These are phyloP conservation scores for Gobio occitaniae DNA, from an alignment of 2,797 vertebrate species.

Conservation along the genomic window DNA sequence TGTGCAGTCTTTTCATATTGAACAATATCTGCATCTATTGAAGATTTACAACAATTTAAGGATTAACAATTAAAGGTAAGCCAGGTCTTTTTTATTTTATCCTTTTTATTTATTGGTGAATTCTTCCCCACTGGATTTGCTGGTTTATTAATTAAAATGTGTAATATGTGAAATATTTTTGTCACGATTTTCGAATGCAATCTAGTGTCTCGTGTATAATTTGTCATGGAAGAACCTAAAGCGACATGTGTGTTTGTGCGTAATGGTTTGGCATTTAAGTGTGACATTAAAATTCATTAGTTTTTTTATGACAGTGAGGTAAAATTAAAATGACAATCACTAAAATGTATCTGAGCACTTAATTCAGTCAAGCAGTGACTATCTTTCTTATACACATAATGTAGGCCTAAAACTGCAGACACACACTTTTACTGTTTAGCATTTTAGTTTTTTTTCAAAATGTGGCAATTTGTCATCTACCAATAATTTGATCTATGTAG, in stretches of 20 bases:
- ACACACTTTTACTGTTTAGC: not conserved
- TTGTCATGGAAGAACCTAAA: not conserved
- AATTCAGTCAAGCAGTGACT: not conserved
- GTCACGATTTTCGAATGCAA: not conserved
- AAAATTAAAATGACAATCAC: not conserved
- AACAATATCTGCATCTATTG: not conserved
- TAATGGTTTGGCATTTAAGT: not conserved
- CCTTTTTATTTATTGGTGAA: not conserved
- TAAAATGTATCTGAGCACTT: not conserved
- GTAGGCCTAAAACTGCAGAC: not conserved
- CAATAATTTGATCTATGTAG: not conserved
- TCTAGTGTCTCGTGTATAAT: not conserved
- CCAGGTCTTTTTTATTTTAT: not conserved
- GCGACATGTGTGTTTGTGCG: not conserved
- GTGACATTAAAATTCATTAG: not conserved
- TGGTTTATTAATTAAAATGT: not conserved
- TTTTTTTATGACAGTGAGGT: not conserved
- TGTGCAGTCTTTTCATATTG: not conserved
- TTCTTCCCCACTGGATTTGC: too few relatives aligned
- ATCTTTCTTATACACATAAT: not conserved
- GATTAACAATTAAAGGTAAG: not conserved
- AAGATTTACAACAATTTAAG: not conserved
- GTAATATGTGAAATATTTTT: not conserved
- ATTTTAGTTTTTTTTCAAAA: not conserved
- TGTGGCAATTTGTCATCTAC: not conserved